phyloP scores from a whole-genome alignment of 1,140 invertebrate genomes.

The Cyclina sinensis region DNA sequence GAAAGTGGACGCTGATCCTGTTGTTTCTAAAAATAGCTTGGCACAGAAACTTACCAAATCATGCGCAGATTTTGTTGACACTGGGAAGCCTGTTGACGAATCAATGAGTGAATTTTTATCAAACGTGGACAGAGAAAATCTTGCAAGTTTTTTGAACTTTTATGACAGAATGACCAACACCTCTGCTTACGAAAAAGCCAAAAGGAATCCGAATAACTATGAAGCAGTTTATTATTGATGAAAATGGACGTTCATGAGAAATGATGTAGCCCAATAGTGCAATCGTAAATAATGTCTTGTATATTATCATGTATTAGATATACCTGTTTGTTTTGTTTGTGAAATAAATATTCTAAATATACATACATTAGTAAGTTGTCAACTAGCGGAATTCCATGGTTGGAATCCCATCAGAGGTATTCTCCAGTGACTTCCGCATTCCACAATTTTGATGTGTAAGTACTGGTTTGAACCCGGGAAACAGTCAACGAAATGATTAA shows the following conservation, averaged over 20 bases:
- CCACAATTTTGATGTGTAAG: too few species aligned
- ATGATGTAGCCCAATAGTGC: constrained; percentile 29
- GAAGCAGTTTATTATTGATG: constrained; percentile 61
- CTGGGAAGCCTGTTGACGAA: constrained; percentile 56
- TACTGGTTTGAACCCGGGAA: too few species aligned
- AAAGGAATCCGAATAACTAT: constrained; percentile 61
- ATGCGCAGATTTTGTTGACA: constrained; percentile 47
- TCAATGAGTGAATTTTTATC: constrained; percentile 61
- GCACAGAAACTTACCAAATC: constrained; percentile 19
- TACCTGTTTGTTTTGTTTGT: constrained; percentile 6
- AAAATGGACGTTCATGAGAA: not conserved
- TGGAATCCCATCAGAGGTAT: too few species aligned
- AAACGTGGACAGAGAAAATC: constrained; percentile 59
- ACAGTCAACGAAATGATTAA: too few species aligned
- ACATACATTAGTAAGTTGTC: too few species aligned
- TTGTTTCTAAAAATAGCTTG: constrained; percentile 22
- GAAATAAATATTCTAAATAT: constrained; percentile 13
- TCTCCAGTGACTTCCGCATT: too few species aligned
- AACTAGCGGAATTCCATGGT: too few species aligned
- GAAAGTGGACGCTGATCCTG: constrained; percentile 26
- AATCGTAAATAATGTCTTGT: constrained; percentile 18
- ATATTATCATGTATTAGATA: not conserved
- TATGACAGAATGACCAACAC: constrained; percentile 57
- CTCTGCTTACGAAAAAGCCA: constrained; percentile 46
- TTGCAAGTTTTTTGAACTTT: constrained; percentile 45